Evolutionary conservation across 2,888 invertebrate species (phyloP).

Genomic region (Azorinus chamasolen): DNA sequence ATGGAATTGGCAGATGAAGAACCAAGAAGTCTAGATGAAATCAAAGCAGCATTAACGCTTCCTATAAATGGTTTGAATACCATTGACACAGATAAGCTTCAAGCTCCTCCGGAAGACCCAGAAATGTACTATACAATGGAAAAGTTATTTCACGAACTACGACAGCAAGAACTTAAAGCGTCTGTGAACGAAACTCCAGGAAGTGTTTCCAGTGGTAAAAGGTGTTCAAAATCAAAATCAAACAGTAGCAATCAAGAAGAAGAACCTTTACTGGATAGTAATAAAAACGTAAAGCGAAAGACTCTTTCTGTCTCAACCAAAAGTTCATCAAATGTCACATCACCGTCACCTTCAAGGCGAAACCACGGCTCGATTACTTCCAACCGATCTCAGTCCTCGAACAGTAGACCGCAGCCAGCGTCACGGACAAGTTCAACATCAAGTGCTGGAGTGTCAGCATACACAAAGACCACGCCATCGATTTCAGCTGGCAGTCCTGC

Average conservation of each 20-base stretch:
- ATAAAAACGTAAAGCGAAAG: conserved; percentile 65
- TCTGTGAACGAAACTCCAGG: conserved; percentile 78
- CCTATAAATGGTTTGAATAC: conserved; percentile 70
- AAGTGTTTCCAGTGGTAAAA: conserved; percentile 49
- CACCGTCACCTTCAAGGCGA: conserved; percentile 47
- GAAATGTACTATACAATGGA: conserved; percentile 84
- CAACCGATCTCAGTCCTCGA: neutral
- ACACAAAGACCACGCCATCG: conserved; percentile 34
- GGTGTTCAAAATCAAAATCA: conserved; percentile 55
- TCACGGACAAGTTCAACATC: conserved; percentile 39
- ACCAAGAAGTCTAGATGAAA: conserved; percentile 77
- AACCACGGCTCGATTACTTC: conserved; percentile 18
- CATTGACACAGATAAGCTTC: conserved; percentile 69
- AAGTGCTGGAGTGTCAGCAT: conserved; percentile 6
- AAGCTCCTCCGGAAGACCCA: conserved; percentile 82
- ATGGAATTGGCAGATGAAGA: conserved; percentile 66
- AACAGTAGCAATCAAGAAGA: conserved; percentile 64
- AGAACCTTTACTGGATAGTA: conserved; percentile 63
- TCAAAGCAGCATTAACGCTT: conserved; percentile 73
- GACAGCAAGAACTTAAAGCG: conserved; percentile 77
- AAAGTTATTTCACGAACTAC: conserved; percentile 81
- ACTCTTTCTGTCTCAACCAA: conserved; percentile 45
- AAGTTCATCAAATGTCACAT: conserved; percentile 58
- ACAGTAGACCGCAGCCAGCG: conserved; percentile 4
- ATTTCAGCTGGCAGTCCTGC: neutral